These are phyloP conservation scores for Oscheius sp. DNA, from an alignment of 2,888 invertebrate species.

Conservation along the genomic window DNA sequence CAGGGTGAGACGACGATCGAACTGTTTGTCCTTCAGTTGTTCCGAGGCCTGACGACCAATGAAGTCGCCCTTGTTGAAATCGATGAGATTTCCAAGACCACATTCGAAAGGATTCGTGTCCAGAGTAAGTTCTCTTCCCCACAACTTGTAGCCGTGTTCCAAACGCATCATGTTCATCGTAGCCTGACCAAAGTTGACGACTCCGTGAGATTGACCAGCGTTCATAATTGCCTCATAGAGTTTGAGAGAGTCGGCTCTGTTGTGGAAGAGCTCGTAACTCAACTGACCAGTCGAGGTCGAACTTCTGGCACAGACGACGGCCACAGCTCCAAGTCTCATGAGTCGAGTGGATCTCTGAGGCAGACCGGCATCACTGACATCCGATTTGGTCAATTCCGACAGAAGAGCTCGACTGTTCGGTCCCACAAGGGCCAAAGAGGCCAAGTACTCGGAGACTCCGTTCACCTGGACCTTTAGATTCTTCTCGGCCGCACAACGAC, in stretches of 20 bases:
- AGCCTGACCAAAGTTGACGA: constrained; percentile 75
- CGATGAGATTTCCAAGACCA: constrained; percentile 72
- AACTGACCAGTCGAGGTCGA: constrained; percentile 74
- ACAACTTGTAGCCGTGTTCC: constrained; percentile 74
- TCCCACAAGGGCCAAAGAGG: constrained; percentile 65
- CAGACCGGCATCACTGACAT: constrained; percentile 72
- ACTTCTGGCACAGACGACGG: constrained; percentile 57
- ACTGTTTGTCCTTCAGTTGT: constrained; percentile 73
- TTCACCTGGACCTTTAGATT: constrained; percentile 60
- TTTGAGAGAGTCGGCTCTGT: constrained; percentile 68
- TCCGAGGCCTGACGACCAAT: constrained; percentile 67
- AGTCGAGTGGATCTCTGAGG: constrained; percentile 73
- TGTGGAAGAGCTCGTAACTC: constrained; percentile 76
- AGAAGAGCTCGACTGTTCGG: constrained; percentile 72
- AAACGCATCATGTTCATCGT: constrained; percentile 75
- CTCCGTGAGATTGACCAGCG: constrained; percentile 72
- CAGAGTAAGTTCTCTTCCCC: constrained; percentile 74
- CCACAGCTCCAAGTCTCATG: constrained; percentile 71
- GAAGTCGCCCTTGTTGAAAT: constrained; percentile 60
- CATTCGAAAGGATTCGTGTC: constrained; percentile 76
- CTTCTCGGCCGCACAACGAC: constrained; percentile 56
- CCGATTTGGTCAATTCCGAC: constrained; percentile 70
- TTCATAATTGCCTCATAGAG: constrained; percentile 74
- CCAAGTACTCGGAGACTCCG: constrained; percentile 64
- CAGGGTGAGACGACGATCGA: constrained; percentile 52